Base-by-base conservation (phyloP, 2,113 vertebrate genomes). In the Euleptes europaea region DNA sequence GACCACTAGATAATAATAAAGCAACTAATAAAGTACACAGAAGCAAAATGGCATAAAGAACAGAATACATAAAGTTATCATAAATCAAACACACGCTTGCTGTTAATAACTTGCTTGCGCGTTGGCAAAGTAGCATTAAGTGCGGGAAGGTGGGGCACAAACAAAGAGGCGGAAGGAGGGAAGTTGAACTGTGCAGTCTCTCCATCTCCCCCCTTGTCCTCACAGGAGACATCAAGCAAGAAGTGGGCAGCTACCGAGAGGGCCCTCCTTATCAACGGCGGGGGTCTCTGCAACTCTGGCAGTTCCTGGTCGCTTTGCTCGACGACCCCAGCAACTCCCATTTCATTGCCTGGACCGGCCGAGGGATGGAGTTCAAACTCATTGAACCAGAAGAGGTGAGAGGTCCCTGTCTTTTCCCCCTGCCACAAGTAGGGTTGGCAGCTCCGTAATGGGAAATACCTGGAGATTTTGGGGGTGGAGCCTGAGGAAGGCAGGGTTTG, bases 281-380 rank as follows among this genome's bases (percentile, higher is more conserved):
- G 1, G 98, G 98, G 4, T 99, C 99, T 15, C 94, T 99, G 74
- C 99, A 99, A 95, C 97, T 99, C 86, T 99, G 99, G 99, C 99
- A 99, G 87, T 99, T 99, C 88, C 96, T 99, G 44, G 98, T 99
- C 93, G 97, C 99, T 66, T 95, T 99, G 71, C 49, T 99, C 89
- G 99, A 99, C 1, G 98, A 99, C 83, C 99, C 98, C 0, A 96
- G 95, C 1, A 99, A 99, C 1, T 97, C 98, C 80, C 97, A 99
- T 94, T 99, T 99, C 96, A 99, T 99, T 78, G 98, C 98, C 81
- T 99, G 99, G 99, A 99, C 99, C 0, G 99, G 99, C 1, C 97
- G 98, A 80, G 99, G 99, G 75, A 99, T 99, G 99, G 99, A 99
- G 91, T 99, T 99, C 96, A 99, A 99, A 92, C 97, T 99, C 87